phyloP scores from a whole-genome alignment of 2,113 vertebrate genomes.

The Leucopsar rothschildi region DNA sequence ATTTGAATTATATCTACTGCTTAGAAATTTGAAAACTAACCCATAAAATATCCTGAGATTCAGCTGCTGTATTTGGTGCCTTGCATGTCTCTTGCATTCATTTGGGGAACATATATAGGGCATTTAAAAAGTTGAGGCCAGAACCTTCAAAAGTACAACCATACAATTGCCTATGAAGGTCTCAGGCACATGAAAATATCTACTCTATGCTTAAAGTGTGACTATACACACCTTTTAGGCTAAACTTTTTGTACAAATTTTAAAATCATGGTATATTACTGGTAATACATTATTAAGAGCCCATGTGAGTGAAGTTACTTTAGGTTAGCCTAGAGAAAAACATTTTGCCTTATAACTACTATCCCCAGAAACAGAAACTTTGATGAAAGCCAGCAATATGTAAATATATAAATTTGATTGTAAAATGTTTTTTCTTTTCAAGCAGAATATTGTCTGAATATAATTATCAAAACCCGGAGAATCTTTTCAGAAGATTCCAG shows the following conservation, averaged over 20 bases:
- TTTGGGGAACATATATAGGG: background rate
- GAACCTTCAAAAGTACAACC: background rate
- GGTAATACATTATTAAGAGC: background rate
- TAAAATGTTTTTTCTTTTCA: background rate
- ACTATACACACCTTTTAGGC: background rate
- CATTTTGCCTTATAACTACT: background rate
- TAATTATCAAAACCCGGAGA: background rate
- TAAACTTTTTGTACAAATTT: background rate
- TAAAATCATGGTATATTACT: background rate
- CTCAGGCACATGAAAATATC: background rate
- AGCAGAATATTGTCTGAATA: background rate
- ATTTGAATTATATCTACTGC: background rate
- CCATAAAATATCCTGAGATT: background rate
- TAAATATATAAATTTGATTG: background rate
- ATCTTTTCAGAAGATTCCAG: background rate
- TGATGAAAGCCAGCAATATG: background rate
- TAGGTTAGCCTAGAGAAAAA: background rate
- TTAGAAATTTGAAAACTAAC: background rate
- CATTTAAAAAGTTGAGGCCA: background rate
- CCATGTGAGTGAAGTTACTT: too few relatives aligned
- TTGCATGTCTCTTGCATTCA: background rate
- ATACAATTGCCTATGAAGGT: background rate
- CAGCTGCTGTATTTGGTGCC: background rate
- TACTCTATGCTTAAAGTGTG: background rate
- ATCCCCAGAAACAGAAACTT: background rate